Conservation (phyloP, 1,140 invertebrate genomes). For the Drosophila sturtevanti region DNA sequence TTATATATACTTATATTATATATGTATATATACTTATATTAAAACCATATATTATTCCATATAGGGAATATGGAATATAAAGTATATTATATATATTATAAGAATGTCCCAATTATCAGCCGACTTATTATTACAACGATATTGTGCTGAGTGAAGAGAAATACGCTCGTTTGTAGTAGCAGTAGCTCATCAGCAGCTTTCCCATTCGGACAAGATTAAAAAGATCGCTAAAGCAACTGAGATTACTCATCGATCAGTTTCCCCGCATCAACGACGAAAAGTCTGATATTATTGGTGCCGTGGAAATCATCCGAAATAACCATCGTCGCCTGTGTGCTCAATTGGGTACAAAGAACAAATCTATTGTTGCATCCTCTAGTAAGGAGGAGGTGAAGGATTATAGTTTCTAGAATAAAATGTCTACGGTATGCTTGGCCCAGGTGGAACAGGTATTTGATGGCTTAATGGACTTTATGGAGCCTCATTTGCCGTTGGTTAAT, state of each 20-base stretch:
- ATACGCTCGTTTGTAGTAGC: slow-evolving; percentile 84
- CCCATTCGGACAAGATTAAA: slow-evolving; percentile 78
- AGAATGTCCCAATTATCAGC: slow-evolving; percentile 54
- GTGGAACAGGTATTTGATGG: slow-evolving; percentile 83
- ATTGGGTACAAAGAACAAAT: slow-evolving; percentile 83
- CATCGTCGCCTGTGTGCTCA: slow-evolving; percentile 88
- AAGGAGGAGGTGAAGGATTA: slow-evolving; percentile 58
- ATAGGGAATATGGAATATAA: no score
- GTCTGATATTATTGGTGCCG: slow-evolving; percentile 85
- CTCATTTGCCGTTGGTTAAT: slow-evolving; percentile 86
- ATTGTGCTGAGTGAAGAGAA: slow-evolving; percentile 86
- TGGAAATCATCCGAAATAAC: slow-evolving; percentile 86
- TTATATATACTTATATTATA: no score
- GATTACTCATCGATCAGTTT: slow-evolving; percentile 86
- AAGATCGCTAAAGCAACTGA: slow-evolving; percentile 84
- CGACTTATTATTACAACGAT: slow-evolving; percentile 86
- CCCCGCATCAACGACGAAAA: slow-evolving; percentile 86
- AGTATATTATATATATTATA: no score
- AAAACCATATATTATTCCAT: no score
- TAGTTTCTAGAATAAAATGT: slow-evolving; percentile 60
- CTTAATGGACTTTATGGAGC: slow-evolving; percentile 85
- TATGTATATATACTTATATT: no score
- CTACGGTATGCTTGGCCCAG: slow-evolving; percentile 30
- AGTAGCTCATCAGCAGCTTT: slow-evolving; percentile 70
- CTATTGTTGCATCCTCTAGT: background rate